These are phyloP conservation scores for Procambarus virginalis DNA, from an alignment of 1,140 invertebrate genomes.

Conservation along the genomic window DNA sequence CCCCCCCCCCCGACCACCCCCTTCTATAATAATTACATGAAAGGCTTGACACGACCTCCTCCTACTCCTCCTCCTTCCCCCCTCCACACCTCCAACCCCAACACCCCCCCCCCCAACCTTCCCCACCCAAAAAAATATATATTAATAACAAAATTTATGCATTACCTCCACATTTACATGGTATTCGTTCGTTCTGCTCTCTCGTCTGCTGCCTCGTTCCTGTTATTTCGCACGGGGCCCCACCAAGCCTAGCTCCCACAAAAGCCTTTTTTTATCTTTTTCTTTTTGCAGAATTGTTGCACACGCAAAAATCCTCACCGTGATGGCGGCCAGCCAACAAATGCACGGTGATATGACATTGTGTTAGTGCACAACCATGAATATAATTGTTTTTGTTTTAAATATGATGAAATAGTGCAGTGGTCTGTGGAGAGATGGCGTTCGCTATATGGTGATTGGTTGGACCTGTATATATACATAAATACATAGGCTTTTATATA, in stretches of 20 bases:
- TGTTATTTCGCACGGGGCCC: too few species aligned
- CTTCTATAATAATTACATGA: too few species aligned
- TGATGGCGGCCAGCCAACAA: background rate
- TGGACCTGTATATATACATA: background rate
- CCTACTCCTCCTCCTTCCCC: too few species aligned
- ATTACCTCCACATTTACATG: background rate
- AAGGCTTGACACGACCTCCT: too few species aligned
- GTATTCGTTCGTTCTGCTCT: background rate
- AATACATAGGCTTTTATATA: constrained; percentile 9
- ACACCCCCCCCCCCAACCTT: too few species aligned
- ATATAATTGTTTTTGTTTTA: constrained; percentile 11
- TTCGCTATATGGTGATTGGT: background rate
- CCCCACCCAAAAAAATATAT: background rate
- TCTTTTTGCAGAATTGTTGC: too few species aligned
- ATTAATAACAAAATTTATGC: too few species aligned
- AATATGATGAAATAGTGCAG: constrained; percentile 16
- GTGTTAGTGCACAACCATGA: background rate
- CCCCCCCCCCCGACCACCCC: too few species aligned
- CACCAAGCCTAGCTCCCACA: too few species aligned
- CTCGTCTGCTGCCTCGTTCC: too few species aligned
- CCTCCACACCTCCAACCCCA: too few species aligned
- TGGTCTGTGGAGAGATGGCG: background rate
- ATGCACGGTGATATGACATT: constrained; percentile 9
- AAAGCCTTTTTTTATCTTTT: too few species aligned
- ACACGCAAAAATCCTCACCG: background rate